Evolutionary conservation across 2,113 vertebrate species (phyloP).

Genomic region (Protobothrops flavoviridis): DNA sequence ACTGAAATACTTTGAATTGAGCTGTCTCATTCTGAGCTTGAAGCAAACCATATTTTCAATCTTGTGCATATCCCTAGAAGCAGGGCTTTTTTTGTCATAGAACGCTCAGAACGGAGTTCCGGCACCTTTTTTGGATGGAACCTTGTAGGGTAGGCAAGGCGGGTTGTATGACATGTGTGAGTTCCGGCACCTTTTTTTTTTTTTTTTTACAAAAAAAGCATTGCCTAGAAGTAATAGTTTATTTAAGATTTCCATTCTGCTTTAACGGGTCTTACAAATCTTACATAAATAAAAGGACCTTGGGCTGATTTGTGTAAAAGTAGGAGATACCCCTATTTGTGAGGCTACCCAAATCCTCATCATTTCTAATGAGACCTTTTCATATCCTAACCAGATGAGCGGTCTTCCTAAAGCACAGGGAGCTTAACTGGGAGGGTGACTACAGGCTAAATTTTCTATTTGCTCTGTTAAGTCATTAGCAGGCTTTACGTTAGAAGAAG

Average conservation of each 20-base stretch:
- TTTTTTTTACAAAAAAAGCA: no score
- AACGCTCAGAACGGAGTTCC: no score
- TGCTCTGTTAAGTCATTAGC: not conserved
- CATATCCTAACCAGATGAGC: accelerated
- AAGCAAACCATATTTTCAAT: not conserved
- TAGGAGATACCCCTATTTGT: not conserved
- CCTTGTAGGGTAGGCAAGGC: no score
- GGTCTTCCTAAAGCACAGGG: not conserved
- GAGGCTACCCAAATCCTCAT: not conserved
- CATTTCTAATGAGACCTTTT: not conserved
- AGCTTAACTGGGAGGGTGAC: not conserved
- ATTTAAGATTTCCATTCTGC: not conserved
- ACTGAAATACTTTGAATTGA: not conserved
- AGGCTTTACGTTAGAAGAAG: not conserved
- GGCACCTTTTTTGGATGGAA: no score
- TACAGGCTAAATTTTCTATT: not conserved
- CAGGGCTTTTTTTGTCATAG: no score
- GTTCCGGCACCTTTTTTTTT: no score
- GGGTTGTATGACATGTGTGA: no score
- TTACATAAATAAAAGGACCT: not conserved
- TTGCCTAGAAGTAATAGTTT: no score
- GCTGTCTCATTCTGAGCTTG: not conserved
- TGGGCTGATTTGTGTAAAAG: not conserved
- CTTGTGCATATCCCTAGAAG: not conserved
- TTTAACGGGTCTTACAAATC: accelerated